phyloP scores from a whole-genome alignment of 2,797 vertebrate genomes.

The Neosalanx taihuensis region DNA sequence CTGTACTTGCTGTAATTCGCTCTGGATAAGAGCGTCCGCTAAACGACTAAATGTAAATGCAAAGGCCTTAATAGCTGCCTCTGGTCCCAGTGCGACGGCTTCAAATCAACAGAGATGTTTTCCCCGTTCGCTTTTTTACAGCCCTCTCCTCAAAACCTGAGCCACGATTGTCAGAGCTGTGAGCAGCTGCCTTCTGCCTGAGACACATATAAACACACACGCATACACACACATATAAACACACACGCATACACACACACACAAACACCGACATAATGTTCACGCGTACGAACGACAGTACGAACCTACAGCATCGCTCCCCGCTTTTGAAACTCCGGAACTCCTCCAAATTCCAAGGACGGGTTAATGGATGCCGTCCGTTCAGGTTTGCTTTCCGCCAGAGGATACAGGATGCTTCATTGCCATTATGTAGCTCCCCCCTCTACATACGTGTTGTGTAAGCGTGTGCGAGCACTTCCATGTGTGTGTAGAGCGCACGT shows the following conservation, averaged over 20 bases:
- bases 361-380: neutral
- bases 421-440: too few species aligned
- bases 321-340: neutral
- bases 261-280: slow-evolving; percentile 2
- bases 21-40: too few species aligned
- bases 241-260: slow-evolving; percentile 1
- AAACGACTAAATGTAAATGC: too few species aligned
- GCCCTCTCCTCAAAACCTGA: slow-evolving; percentile 20
- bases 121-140: slow-evolving; percentile 20
- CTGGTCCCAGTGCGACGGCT: neutral
- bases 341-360: neutral
- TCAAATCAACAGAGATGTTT: slow-evolving; percentile 14
- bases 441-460: neutral
- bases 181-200: slow-evolving; percentile 42
- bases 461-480: too few species aligned
- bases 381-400: neutral
- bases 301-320: neutral
- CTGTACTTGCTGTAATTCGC: too few species aligned
- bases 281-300: neutral
- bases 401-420: too few species aligned
- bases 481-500: neutral
- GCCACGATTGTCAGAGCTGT: slow-evolving; percentile 29
- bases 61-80: neutral
- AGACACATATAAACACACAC: slow-evolving; percentile 10
- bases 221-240: neutral